Conservation (phyloP, 2,888 invertebrate species). For the Phlogophora meticulosa region DNA sequence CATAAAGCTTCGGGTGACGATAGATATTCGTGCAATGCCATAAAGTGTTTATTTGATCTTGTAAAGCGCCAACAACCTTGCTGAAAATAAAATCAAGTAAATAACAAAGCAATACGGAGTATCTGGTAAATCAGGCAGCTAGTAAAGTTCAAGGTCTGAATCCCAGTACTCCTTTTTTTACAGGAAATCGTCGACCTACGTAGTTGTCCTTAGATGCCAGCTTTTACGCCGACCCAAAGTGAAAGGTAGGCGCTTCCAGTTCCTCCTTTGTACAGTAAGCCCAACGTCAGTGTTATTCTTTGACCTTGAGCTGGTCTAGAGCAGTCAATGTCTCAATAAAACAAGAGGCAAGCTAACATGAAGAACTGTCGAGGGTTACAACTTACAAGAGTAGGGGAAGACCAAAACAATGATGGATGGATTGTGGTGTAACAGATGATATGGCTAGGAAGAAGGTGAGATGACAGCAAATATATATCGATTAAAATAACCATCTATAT, state of each 20-base stretch:
- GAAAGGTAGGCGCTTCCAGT: constrained; percentile 10
- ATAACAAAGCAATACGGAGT: not conserved
- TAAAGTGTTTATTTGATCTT: constrained; percentile 94
- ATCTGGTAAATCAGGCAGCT: not conserved
- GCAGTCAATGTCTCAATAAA: no score
- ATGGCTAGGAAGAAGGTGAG: no score
- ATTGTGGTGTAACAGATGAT: no score
- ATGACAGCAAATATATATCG: no score
- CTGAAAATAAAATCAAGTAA: constrained; percentile 91
- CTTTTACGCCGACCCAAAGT: constrained; percentile 19
- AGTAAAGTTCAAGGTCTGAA: constrained; percentile 7
- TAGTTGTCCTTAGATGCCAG: constrained; percentile 7
- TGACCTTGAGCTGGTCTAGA: no score
- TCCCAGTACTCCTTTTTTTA: not conserved
- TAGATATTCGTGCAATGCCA: constrained; percentile 99
- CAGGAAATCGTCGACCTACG: constrained; percentile 8
- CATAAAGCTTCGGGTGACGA: constrained; percentile 96
- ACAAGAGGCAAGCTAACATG: no score
- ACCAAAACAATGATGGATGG: no score
- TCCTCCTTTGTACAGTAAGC: not conserved
- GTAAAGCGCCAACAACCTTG: constrained; percentile 95
- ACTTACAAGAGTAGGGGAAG: no score
- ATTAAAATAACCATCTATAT: no score
- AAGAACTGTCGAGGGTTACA: no score
- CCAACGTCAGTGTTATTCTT: no score